Conservation (phyloP, 2,888 invertebrate species). For the Chrysolina oricalcia region DNA sequence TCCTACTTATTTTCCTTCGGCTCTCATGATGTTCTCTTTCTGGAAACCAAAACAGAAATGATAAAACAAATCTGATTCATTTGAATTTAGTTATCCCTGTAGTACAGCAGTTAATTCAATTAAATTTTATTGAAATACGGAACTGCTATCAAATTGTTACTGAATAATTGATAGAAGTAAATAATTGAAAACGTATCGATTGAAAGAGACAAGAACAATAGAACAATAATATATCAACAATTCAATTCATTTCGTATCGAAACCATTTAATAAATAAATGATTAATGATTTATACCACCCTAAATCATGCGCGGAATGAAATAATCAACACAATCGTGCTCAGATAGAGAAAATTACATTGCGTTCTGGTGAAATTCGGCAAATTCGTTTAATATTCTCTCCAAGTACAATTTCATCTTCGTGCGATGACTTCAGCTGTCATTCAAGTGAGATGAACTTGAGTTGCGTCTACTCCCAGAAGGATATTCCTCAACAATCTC, state of each 20-base stretch:
- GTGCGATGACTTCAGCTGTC: conserved; percentile 50
- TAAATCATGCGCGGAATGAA: not conserved
- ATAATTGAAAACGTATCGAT: not conserved
- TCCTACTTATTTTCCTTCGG: no score
- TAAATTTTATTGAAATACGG: not conserved
- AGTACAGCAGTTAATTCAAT: no score
- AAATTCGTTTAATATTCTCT: conserved; percentile 53
- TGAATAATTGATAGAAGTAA: not conserved
- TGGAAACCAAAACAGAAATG: no score
- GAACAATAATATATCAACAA: not conserved
- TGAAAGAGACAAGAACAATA: not conserved
- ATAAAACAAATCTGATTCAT: no score
- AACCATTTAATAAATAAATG: conserved; percentile 5
- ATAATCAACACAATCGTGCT: conserved; percentile 12
- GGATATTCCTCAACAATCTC: conserved; percentile 29
- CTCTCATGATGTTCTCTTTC: no score
- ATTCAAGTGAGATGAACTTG: conserved; percentile 49
- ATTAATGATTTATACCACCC: not conserved
- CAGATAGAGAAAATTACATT: conserved; percentile 33
- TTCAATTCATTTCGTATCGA: not conserved
- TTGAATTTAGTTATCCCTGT: no score
- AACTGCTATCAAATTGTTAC: not conserved
- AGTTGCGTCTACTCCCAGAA: conserved; percentile 36
- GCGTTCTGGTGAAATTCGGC: conserved; percentile 31
- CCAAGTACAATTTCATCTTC: conserved; percentile 54